Evolutionary conservation across 2,797 vertebrate species (phyloP).

Genomic region (Propithecus perrieri): DNA sequence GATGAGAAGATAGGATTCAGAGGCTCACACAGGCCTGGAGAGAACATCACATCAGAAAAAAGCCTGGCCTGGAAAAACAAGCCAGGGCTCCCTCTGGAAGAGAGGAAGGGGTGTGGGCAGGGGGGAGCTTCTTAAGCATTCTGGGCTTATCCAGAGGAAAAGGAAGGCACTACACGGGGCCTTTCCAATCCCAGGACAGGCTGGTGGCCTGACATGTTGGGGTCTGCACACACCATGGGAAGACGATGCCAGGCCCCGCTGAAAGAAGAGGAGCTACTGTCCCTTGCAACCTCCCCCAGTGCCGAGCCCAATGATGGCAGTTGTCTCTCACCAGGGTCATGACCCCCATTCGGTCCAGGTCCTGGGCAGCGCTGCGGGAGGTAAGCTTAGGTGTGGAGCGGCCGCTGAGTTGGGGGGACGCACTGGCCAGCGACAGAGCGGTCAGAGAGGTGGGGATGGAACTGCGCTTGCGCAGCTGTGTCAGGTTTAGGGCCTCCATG

Average conservation of each 20-base stretch:
- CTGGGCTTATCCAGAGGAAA: not conserved
- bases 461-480: constrained; percentile 90
- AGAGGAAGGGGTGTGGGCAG: not conserved
- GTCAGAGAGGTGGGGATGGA: constrained; percentile 96
- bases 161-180: not conserved
- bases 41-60: not conserved
- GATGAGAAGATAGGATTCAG: not conserved
- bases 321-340: constrained; percentile 93
- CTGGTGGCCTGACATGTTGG: not conserved
- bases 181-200: not conserved
- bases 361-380: constrained; percentile 92
- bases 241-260: not conserved
- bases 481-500: constrained; percentile 96
- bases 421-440: constrained; percentile 94
- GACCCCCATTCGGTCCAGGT: constrained; percentile 95
- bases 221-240: not conserved
- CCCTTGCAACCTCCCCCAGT: not conserved
- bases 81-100: not conserved
- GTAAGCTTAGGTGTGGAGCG: constrained; percentile 94
- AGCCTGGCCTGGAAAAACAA: not conserved
- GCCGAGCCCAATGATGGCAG: not conserved
- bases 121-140: not conserved
- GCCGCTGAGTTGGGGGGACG: constrained; percentile 91
- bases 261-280: not conserved
- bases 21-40: not conserved